Evolutionary conservation across 2,113 vertebrate genomes (phyloP), one percentile per base, ranked within the genome.

Genomic region (Bolborhynchus lineola): DNA sequence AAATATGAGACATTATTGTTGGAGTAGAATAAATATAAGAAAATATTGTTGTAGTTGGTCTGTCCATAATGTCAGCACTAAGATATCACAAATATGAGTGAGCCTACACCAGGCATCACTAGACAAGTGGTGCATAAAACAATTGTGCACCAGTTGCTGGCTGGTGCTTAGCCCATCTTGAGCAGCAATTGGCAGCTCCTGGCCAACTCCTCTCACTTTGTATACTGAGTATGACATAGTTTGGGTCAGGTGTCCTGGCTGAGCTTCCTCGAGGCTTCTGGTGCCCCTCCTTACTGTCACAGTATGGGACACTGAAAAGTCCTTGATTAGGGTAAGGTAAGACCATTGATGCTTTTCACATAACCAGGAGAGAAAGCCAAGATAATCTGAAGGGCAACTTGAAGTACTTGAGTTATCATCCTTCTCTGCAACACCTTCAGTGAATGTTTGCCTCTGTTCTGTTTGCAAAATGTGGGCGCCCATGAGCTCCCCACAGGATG

Each of bases 401-500:
- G 44, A 44, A 80, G 21, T 7, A 23, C 39, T 16, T 15, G 16
- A 80, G 25, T 41, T 46, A 13, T 6, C 76, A 11, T 31, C 6
- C 46, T 69, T 24, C 39, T 33, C 31, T 35, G 6, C 50, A 29
- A 53, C 76, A 20, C 53, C 26, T 79, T 31, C 74, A 57, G 78
- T n/a, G 33, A 11, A 46, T 2, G 3, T 64, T 42, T 41, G 21
- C 33, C 13, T 20, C 23, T 46, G 62, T 75, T 96, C 39, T 11
- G 42, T 42, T 33, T 41, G 82, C 85, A 79, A 41, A 76, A 55
- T 1, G 3, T 26, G 46, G 41, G 8, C 13, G 46, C 29, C 24
- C 0, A 4, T 15, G 62, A 35, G 0, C 2, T 42, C 60, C 46
- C 1, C 1, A 1, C 7, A 1, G 52, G 63, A n/a, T 29, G 31